Evolutionary conservation across 2,888 invertebrate genomes (phyloP).

Genomic region (Tipula helvola): DNA sequence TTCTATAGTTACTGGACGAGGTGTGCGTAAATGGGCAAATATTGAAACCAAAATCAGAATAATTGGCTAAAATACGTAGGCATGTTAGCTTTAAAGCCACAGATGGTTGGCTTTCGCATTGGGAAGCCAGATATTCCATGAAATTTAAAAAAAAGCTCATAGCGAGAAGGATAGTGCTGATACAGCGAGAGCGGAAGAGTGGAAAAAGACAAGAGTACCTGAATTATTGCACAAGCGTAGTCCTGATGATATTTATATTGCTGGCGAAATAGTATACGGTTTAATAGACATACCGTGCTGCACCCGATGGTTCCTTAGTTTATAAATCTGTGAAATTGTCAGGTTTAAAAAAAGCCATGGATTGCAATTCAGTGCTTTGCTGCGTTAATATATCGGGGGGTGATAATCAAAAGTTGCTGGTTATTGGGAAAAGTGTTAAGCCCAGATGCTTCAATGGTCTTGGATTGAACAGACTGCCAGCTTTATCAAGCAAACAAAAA

Average conservation of each 20-base stretch:
- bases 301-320: background rate
- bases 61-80: slow-evolving; percentile 19
- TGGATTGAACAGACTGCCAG: too few species aligned
- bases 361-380: slow-evolving; percentile 19
- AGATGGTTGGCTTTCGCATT: slow-evolving; percentile 15
- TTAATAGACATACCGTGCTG: background rate
- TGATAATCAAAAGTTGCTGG: slow-evolving; percentile 18
- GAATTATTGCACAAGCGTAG: too few species aligned
- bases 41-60: slow-evolving; percentile 13
- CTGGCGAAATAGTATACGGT: too few species aligned
- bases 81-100: too few species aligned
- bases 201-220: slow-evolving; percentile 11
- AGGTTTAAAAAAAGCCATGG: slow-evolving; percentile 15
- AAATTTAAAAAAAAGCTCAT: slow-evolving; percentile 18
- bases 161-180: slow-evolving; percentile 15
- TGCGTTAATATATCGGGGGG: slow-evolving; percentile 20
- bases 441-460: too few species aligned
- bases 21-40: too few species aligned
- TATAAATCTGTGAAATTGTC: background rate
- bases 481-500: too few species aligned
- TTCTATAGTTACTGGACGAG: too few species aligned
- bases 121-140: slow-evolving; percentile 19
- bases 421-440: too few species aligned
- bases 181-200: slow-evolving; percentile 8
- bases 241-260: slow-evolving; percentile 9